Evolutionary conservation across 2,797 vertebrate genomes (phyloP), one percentile per base, ranked within the genome.

Genomic region (Coregonus ussuriensis): DNA sequence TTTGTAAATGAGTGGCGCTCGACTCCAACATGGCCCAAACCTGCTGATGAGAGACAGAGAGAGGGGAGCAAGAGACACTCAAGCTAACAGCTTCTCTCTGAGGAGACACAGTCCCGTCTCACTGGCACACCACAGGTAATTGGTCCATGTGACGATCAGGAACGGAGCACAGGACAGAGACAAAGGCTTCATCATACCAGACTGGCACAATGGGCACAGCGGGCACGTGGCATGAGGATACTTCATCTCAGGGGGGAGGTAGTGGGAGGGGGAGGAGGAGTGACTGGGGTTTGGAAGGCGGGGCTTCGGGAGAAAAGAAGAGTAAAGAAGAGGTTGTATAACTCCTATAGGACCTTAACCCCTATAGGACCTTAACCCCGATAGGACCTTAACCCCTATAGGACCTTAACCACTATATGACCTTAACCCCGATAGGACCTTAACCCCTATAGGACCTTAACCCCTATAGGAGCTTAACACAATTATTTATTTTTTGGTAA

Each of bases 21-120:
- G 81, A 89, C 84, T 87, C 83, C 77, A 91, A 89, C 90, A 82
- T 82, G 84, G 92, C 92, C 93, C 91, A 94, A 93, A 90, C 84
- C 81, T 87, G 90, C 89, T 91, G 88, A 92, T 81, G 67, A 80
- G 81, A 74, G 66, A 88, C 75, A 78, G 75, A 74, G 80, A 82
- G 78, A 73, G 77, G 72, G 52, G 75, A 80, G 75, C 89, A 85
- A 82, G 83, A 89, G 78, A 88, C 87, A 51, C 29, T 62, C 67
- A n/a, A 75, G 79, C 75, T 77, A 78, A 75, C 80, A 83, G 83
- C 71, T 79, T 83, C 25, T 77, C 75, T 76, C 69, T 21, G 76
- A 37, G 78, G 62, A 47, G 41, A 47, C 9, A 47, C 9, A 9
- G 9, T 72, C 80, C 31, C 63, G 33, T 76, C 77, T 75, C 82